phyloP scores from a whole-genome alignment of 2,888 invertebrate genomes.

The Deilephila elpenor region DNA sequence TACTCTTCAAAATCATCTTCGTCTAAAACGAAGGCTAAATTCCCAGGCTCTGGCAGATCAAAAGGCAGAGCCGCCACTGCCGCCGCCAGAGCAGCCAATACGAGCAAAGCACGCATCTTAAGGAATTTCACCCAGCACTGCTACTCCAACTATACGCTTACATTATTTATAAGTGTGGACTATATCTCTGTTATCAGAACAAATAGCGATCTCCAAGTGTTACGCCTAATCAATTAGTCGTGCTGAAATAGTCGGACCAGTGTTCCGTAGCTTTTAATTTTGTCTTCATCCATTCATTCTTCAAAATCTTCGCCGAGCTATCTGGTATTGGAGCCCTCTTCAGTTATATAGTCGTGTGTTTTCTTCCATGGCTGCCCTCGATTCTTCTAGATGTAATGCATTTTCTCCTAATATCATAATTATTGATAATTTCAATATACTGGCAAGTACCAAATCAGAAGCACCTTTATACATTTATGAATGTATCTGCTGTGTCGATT shows the following conservation, averaged over 20 bases:
- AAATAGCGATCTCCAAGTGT: background rate
- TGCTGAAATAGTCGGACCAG: background rate
- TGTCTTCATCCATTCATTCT: background rate
- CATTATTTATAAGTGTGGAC: conserved; percentile 19
- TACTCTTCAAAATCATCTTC: conserved; percentile 82
- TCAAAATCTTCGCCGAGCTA: background rate
- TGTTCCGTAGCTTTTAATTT: background rate
- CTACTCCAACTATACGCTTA: background rate
- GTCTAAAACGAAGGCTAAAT: conserved; percentile 64
- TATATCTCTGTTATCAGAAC: conserved; percentile 22
- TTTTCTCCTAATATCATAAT: too few relatives aligned
- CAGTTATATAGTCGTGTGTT: background rate
- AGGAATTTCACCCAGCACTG: conserved; percentile 8
- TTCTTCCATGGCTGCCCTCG: too few relatives aligned
- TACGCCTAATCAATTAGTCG: background rate
- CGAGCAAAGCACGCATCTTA: conserved; percentile 44
- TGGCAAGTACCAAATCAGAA: too few relatives aligned
- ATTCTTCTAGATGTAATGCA: too few relatives aligned
- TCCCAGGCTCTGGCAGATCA: conserved; percentile 65
- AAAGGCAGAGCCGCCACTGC: conserved; percentile 53
- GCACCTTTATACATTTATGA: too few relatives aligned
- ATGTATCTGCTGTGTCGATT: too few relatives aligned
- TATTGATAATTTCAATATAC: too few relatives aligned
- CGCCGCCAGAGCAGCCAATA: conserved; percentile 50
- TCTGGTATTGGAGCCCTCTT: background rate